A percentile compares a stretch with the other conserved stretches of the same genome.
These are phyloP conservation scores for Pterostichus niger DNA, from an alignment of 2,888 invertebrate species.

Conservation along the genomic window DNA sequence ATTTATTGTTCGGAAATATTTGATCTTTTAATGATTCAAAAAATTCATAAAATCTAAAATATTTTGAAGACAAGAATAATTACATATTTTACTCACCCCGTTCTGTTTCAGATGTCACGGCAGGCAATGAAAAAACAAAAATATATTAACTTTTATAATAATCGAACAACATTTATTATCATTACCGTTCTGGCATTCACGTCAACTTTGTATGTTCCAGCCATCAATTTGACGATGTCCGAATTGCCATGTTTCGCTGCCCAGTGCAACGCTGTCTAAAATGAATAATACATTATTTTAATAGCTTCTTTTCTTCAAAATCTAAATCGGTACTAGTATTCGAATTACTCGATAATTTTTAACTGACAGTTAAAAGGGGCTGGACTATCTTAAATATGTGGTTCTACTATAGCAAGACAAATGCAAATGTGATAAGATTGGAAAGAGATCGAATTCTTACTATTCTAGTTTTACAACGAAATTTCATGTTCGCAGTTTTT, in stretches of 20 bases:
- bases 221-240: constrained; percentile 94
- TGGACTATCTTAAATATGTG: constrained; percentile 49
- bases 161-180: constrained; percentile 65
- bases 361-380: constrained; percentile 15
- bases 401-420: constrained; percentile 51
- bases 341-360: constrained; percentile 49
- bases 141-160: constrained; percentile 53
- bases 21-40: constrained; percentile 21
- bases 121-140: constrained; percentile 77
- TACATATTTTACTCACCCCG: constrained; percentile 78
- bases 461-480: constrained; percentile 38
- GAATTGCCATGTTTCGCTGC: constrained; percentile 96
- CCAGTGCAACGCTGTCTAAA: constrained; percentile 97
- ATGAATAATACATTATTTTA: constrained; percentile 58
- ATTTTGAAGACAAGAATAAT: constrained; percentile 24
- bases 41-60: constrained; percentile 18
- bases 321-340: constrained; percentile 41
- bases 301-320: background rate
- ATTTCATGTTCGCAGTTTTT: constrained; percentile 27
- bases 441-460: constrained; percentile 43
- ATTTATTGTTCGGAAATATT: constrained; percentile 38
- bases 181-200: constrained; percentile 93
- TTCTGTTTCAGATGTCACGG: constrained; percentile 76
- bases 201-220: constrained; percentile 90
- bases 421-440: constrained; percentile 45